Percentiles rank a stretch among this genome's conserved stretches.
Conservation (phyloP, 2,113 vertebrate genomes). For the Cricetomys ansorgei region DNA sequence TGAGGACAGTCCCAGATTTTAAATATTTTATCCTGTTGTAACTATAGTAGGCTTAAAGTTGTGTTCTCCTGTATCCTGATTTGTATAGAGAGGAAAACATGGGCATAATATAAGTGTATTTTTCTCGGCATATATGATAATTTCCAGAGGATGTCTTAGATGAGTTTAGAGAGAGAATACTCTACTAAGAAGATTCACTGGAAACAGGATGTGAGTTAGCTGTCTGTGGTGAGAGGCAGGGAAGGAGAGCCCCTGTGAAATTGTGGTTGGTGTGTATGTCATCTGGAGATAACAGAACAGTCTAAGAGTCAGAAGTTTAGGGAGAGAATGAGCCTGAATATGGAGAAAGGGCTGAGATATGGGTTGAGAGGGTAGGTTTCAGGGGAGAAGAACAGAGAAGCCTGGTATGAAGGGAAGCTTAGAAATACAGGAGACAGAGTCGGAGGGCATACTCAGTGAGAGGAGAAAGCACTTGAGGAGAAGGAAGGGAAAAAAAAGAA, state of each 20-base stretch:
- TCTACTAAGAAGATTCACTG: conserved; percentile 35
- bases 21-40: conserved; percentile 60
- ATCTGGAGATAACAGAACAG: conserved; percentile 9
- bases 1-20: conserved; percentile 68
- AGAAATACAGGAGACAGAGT: conserved; percentile 13
- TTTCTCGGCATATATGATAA: conserved; percentile 22
- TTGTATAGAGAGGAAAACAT: conserved; percentile 58
- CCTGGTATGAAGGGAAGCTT: neutral
- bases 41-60: conserved; percentile 48
- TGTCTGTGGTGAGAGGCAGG: neutral
- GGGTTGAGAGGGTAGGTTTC: neutral
- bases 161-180: neutral
- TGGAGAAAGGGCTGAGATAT: neutral
- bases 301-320: neutral
- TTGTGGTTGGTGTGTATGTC: neutral
- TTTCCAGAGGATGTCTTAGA: conserved; percentile 8
- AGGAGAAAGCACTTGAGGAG: neutral
- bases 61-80: conserved; percentile 37
- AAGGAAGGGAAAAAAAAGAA: neutral
- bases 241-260: conserved; percentile 29
- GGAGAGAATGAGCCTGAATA: neutral
- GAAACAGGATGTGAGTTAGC: neutral
- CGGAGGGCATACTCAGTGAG: neutral
- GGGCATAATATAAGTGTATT: neutral
- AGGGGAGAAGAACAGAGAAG: neutral